phyloP scores from a whole-genome alignment of 2,113 vertebrate genomes.

The Planiliza haematocheilus region DNA sequence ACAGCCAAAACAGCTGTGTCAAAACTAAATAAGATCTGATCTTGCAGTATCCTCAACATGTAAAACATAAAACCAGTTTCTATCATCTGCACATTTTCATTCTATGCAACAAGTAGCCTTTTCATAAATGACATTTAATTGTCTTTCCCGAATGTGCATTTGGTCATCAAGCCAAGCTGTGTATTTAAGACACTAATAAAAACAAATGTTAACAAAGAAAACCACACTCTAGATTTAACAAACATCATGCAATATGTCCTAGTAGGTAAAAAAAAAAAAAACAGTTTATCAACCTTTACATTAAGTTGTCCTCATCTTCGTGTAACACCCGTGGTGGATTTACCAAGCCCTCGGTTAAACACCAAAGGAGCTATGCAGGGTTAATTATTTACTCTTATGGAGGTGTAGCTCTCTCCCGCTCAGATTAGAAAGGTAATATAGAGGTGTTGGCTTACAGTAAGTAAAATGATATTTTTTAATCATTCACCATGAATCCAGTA shows the following conservation, averaged over 20 bases:
- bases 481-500: not conserved
- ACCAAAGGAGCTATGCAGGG: not conserved
- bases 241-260: constrained; percentile 76
- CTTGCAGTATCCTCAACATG: not conserved
- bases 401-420: not conserved
- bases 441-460: not conserved
- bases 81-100: constrained; percentile 43
- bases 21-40: not conserved
- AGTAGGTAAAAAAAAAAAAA: constrained; percentile 45
- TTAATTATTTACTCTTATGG: constrained; percentile 31
- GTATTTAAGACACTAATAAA: constrained; percentile 77
- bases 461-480: not conserved
- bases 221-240: constrained; percentile 76
- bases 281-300: constrained; percentile 74
- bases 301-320: constrained; percentile 69
- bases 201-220: constrained; percentile 79
- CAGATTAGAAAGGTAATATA: not conserved
- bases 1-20: not conserved
- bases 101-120: constrained; percentile 50
- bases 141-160: constrained; percentile 75
- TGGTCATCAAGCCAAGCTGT: constrained; percentile 67
- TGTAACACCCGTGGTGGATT: constrained; percentile 28
- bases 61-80: not conserved
- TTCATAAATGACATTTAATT: constrained; percentile 8
- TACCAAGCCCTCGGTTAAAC: not conserved